Evolutionary conservation across 1,140 invertebrate species (phyloP).

Genomic region (Phymastichus coffea): DNA sequence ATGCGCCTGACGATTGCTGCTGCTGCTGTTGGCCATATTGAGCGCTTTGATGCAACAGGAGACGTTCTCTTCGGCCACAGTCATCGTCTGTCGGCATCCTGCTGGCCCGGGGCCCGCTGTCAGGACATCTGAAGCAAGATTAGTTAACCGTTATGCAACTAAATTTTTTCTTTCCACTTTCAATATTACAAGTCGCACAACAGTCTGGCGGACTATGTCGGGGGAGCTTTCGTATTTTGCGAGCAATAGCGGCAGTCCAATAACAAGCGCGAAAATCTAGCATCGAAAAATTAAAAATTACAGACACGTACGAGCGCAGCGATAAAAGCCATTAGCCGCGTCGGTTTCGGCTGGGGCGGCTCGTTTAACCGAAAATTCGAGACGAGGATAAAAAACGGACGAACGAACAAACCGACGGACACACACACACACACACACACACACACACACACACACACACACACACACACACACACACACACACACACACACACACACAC

Average conservation of each 20-base stretch:
- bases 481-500: neutral
- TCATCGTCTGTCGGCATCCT: conserved; percentile 59
- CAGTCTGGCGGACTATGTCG: no score
- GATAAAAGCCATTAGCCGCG: conserved; percentile 11
- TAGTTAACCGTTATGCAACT: no score
- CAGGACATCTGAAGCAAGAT: conserved; percentile 54
- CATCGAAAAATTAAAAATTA: conserved; percentile 15
- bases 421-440: neutral
- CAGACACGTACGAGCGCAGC: conserved; percentile 1
- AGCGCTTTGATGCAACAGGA: conserved; percentile 53
- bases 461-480: neutral
- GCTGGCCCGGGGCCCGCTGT: conserved; percentile 58
- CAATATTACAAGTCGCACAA: neutral
- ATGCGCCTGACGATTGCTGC: conserved; percentile 26
- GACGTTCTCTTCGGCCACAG: conserved; percentile 59
- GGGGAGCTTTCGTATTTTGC: no score
- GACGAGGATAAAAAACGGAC: no score
- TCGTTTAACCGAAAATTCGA: no score
- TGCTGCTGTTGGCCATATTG: conserved; percentile 41
- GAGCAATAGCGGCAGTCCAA: no score
- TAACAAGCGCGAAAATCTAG: no score
- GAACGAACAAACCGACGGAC: no score
- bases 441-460: neutral
- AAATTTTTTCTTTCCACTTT: conserved; percentile 7
- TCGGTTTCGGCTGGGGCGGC: neutral